Conservation (phyloP, 2,797 vertebrate species). For the Sciurus vulgaris region DNA sequence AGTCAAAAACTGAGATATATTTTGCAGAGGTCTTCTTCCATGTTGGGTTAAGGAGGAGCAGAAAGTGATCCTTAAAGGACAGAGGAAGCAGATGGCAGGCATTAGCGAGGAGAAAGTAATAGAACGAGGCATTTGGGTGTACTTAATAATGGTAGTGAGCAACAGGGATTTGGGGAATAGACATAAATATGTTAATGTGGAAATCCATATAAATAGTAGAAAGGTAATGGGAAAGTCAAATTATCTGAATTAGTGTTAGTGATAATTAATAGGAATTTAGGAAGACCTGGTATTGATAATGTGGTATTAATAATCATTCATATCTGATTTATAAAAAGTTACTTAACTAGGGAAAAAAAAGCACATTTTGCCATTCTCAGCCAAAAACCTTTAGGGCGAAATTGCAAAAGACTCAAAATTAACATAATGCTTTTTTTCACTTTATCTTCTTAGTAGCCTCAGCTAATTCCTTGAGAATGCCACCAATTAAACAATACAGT, state of each 20-base stretch:
- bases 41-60: not conserved
- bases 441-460: not conserved
- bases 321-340: not conserved
- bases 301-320: not conserved
- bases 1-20: not conserved
- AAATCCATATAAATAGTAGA: not conserved
- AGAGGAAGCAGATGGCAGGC: not conserved
- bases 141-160: not conserved
- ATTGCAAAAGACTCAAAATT: not conserved
- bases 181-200: not conserved
- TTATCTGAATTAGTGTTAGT: not conserved
- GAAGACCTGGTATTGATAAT: not conserved
- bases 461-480: not conserved
- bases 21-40: not conserved
- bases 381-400: not conserved
- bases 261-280: not conserved
- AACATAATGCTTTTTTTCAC: not conserved
- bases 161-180: not conserved
- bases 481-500: not conserved
- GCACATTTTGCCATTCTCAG: not conserved
- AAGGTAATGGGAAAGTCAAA: slow-evolving; percentile 14
- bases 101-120: not conserved
- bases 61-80: not conserved
- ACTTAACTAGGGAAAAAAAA: not conserved
- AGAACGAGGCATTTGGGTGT: not conserved